A percentile compares a stretch with the other conserved stretches of the same genome.
Evolutionary conservation across 2,888 invertebrate species (phyloP).

Genomic region (Blastobasis adustella): DNA sequence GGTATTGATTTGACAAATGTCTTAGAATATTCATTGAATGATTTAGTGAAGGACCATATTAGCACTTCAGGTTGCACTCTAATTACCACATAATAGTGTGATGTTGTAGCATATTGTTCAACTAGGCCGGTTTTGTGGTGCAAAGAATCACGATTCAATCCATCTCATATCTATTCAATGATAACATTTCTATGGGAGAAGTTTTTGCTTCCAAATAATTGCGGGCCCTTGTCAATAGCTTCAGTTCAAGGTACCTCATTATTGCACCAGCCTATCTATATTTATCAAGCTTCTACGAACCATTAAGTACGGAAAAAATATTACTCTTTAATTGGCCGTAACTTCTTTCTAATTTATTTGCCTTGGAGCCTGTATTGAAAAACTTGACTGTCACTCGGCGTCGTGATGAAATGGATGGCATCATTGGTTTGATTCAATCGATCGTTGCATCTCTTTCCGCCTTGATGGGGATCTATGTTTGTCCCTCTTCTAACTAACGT

Average conservation of each 20-base stretch:
- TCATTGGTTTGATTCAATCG: constrained; percentile 16
- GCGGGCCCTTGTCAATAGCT: constrained; percentile 8
- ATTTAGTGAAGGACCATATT: no score
- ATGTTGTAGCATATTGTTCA: no score
- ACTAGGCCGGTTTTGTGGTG: no score
- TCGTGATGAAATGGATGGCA: constrained; percentile 30
- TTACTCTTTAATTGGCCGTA: constrained; percentile 22
- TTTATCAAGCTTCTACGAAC: constrained; percentile 8
- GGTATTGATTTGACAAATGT: constrained; percentile 29
- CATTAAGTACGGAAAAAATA: constrained; percentile 13
- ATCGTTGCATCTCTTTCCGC: constrained; percentile 25
- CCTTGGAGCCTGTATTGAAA: constrained; percentile 6
- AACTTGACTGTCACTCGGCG: constrained; percentile 24
- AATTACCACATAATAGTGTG: no score
- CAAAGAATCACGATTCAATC: no score
- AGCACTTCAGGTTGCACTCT: no score
- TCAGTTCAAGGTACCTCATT: constrained; percentile 3
- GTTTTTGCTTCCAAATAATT: constrained; percentile 16
- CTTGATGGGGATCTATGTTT: constrained; percentile 15
- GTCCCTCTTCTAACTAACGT: constrained; percentile 30
- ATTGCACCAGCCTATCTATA: constrained; percentile 12
- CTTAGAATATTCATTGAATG: no score
- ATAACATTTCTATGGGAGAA: constrained; percentile 5
- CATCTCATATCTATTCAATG: constrained; percentile 10
- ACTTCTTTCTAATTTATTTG: constrained; percentile 10